phyloP scores from a whole-genome alignment of 2,113 vertebrate species.

The Oryzias melastigma region DNA sequence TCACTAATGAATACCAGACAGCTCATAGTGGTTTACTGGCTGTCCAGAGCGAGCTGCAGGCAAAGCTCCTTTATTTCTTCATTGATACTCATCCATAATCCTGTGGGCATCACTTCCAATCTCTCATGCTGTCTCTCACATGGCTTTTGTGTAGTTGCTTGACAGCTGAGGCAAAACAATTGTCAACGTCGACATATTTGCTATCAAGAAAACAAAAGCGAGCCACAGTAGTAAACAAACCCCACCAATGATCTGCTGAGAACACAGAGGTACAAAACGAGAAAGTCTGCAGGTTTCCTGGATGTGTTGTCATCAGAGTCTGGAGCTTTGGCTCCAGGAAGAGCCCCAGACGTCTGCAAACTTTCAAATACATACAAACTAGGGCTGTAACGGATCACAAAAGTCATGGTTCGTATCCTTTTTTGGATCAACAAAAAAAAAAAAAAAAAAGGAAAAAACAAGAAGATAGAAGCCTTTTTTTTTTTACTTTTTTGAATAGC shows the following conservation, averaged over 20 bases:
- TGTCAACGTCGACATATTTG: neutral
- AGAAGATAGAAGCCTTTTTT: neutral
- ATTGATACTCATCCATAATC: slow-evolving; percentile 1
- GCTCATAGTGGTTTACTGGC: slow-evolving; percentile 31
- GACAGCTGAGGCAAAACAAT: slow-evolving; percentile 29
- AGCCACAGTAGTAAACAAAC: slow-evolving; percentile 40
- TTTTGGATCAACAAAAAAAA: too few species aligned
- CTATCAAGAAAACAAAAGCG: slow-evolving; percentile 35
- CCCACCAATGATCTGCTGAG: slow-evolving; percentile 8
- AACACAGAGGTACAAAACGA: slow-evolving; percentile 5
- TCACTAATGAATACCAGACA: slow-evolving; percentile 52
- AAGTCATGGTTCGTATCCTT: too few species aligned
- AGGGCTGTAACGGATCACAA: too few species aligned
- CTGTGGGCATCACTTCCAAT: slow-evolving; percentile 14
- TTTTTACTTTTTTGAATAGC: neutral
- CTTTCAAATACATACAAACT: neutral
- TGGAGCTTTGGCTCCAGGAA: neutral
- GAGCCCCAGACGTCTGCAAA: neutral
- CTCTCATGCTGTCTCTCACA: slow-evolving; percentile 29
- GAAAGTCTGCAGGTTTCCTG: neutral
- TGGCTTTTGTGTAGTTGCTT: neutral
- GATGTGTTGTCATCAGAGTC: neutral
- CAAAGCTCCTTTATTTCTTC: neutral
- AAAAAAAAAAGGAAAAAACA: neutral
- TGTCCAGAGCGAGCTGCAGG: slow-evolving; percentile 19